phyloP scores from a whole-genome alignment of 2,888 invertebrate species.

The Muschampia plurimacula region DNA sequence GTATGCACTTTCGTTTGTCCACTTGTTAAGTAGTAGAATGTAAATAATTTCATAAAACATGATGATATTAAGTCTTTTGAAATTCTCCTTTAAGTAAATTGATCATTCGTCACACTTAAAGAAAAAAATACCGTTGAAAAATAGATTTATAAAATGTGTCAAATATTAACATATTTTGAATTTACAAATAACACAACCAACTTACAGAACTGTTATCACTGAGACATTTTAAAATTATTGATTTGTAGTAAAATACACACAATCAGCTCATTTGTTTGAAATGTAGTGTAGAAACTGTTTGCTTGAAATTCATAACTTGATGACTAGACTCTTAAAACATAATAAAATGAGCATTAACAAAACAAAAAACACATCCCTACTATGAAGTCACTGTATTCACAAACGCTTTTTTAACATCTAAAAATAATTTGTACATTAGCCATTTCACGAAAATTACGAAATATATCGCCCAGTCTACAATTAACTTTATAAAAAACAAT shows the following conservation, averaged over 20 bases:
- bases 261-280: conserved; percentile 27
- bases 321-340: conserved; percentile 84
- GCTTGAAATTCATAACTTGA: conserved; percentile 77
- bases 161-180: conserved; percentile 34
- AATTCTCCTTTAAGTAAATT: background rate
- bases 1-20: conserved; percentile 10
- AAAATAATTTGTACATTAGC: conserved; percentile 55
- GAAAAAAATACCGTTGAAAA: conserved; percentile 22
- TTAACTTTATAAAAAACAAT: conserved; percentile 16
- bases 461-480: conserved; percentile 28
- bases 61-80: background rate
- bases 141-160: conserved; percentile 33
- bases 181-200: conserved; percentile 39
- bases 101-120: background rate
- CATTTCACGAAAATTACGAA: conserved; percentile 15
- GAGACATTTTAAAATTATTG: conserved; percentile 51
- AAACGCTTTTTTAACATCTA: conserved; percentile 47
- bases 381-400: conserved; percentile 55
- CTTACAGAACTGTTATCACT: conserved; percentile 44
- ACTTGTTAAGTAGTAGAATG: background rate
- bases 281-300: conserved; percentile 57
- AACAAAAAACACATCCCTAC: conserved; percentile 67
- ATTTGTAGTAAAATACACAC: conserved; percentile 14
- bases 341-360: conserved; percentile 84
- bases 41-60: background rate